Conservation (phyloP, 2,113 vertebrate species). For the Trochalopteron elliotii region DNA sequence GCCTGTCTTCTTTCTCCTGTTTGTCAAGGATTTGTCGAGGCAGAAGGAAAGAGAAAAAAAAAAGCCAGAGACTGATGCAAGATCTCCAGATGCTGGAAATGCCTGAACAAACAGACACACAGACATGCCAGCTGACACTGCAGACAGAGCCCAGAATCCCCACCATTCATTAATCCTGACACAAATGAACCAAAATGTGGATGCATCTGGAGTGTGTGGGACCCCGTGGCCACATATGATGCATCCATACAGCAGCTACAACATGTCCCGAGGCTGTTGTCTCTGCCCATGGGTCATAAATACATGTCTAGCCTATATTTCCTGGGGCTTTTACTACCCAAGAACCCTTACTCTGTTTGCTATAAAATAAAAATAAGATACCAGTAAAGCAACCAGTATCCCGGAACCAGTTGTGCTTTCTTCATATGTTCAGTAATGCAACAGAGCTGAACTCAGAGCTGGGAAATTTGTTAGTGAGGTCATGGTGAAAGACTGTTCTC, state of each 20-base stretch:
- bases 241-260: not conserved
- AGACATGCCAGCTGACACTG: not conserved
- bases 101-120: not conserved
- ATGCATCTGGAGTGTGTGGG: not conserved
- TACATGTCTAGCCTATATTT: not conserved
- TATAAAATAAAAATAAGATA: not conserved
- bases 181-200: not conserved
- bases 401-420: not conserved
- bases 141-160: not conserved
- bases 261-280: accelerated
- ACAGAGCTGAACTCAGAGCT: not conserved
- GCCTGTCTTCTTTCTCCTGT: not conserved
- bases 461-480: slow-evolving; percentile 32
- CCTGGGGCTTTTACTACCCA: not conserved
- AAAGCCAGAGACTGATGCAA: not conserved
- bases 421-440: not conserved
- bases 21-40: accelerated
- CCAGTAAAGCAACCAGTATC: not conserved
- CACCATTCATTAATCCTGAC: not conserved
- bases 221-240: not conserved
- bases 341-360: not conserved
- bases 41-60: not conserved
- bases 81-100: not conserved
- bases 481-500: slow-evolving; percentile 28
- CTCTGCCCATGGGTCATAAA: not conserved